A percentile compares a stretch with the other conserved stretches of the same genome.
Conservation (phyloP, 1,140 invertebrate species). For the Apis laboriosa region DNA sequence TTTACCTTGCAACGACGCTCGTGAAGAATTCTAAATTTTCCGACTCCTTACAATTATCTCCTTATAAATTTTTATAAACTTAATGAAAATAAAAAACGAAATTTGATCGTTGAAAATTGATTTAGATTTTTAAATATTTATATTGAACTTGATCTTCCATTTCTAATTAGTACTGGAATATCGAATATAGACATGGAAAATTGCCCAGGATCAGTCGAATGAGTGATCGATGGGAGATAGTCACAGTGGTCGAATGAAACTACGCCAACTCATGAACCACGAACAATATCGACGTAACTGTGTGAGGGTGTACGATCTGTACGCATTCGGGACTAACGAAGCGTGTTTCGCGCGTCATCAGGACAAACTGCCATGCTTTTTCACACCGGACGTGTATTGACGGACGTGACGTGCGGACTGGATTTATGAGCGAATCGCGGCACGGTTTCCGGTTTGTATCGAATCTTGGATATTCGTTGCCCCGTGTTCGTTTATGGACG, state of each 20-base stretch:
- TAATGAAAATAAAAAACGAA: too few relatives aligned
- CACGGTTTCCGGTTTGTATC: background rate
- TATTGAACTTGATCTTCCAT: too few relatives aligned
- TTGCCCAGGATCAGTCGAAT: background rate
- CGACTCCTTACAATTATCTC: too few relatives aligned
- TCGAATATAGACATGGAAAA: too few relatives aligned
- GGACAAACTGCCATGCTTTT: background rate
- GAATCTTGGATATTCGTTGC: background rate
- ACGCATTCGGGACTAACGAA: slow-evolving; percentile 12
- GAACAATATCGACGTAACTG: background rate
- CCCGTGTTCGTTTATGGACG: background rate
- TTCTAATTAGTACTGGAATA: too few relatives aligned
- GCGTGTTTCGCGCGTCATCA: background rate
- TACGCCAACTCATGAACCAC: background rate
- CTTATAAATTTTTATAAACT: too few relatives aligned
- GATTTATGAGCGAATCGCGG: background rate
- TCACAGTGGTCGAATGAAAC: background rate
- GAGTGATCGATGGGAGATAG: background rate
- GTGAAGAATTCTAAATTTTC: too few relatives aligned
- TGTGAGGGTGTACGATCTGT: background rate
- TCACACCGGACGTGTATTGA: background rate
- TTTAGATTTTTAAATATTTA: too few relatives aligned
- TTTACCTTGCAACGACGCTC: too few relatives aligned
- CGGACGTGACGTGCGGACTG: background rate
- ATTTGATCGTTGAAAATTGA: too few relatives aligned